These are phyloP conservation scores for Eugnorisma glareosa DNA, from an alignment of 2,888 invertebrate genomes.

Conservation along the genomic window DNA sequence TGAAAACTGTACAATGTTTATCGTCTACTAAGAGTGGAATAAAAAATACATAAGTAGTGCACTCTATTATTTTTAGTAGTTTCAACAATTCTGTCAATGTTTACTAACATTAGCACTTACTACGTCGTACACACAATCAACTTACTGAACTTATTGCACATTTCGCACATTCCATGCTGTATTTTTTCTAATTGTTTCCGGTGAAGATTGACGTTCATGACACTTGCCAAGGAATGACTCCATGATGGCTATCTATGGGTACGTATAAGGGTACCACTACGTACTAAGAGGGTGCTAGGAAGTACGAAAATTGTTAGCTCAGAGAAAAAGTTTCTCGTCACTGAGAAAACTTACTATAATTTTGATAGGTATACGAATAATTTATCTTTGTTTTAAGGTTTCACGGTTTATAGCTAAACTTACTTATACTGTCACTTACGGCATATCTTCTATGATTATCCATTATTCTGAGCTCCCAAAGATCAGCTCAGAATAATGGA, in stretches of 20 bases:
- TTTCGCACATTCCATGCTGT: not conserved
- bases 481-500: too few species aligned
- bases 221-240: not conserved
- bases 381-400: too few species aligned
- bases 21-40: slow-evolving; percentile 4
- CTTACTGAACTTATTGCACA: not conserved
- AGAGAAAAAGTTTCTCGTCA: not conserved
- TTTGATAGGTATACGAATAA: too few species aligned
- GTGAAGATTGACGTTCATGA: not conserved
- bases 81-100: slow-evolving; percentile 48
- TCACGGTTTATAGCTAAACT: too few species aligned
- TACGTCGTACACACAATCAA: slow-evolving; percentile 6
- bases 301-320: not conserved
- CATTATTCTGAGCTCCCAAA: too few species aligned
- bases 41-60: slow-evolving; percentile 35
- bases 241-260: not conserved
- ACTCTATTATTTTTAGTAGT: slow-evolving; percentile 26
- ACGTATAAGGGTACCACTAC: not conserved
- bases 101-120: slow-evolving; percentile 44
- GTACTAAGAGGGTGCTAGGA: not conserved
- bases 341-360: not conserved
- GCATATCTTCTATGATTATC: too few species aligned
- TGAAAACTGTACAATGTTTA: slow-evolving; percentile 28
- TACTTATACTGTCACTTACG: too few species aligned
- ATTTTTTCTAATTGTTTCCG: not conserved